phyloP scores from a whole-genome alignment of 2,113 vertebrate genomes.

The Raja brachyura region DNA sequence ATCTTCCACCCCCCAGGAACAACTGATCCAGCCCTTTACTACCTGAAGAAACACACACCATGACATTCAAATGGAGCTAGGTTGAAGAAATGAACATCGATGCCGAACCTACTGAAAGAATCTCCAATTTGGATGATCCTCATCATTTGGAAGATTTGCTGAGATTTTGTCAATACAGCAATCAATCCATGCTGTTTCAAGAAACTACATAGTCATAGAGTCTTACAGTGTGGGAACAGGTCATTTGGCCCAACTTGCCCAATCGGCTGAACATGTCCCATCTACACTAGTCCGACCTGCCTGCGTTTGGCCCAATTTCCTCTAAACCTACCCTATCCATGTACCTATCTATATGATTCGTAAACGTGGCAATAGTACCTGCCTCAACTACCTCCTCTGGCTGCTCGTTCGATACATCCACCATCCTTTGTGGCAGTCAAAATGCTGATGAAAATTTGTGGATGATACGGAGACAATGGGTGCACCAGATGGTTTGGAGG shows the following conservation, averaged over 20 bases:
- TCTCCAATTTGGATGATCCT: background rate
- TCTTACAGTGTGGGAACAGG: too few relatives aligned
- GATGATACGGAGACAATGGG: background rate
- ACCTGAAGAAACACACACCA: background rate
- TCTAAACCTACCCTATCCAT: too few relatives aligned
- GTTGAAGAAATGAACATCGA: background rate
- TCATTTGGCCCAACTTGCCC: too few relatives aligned
- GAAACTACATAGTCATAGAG: background rate
- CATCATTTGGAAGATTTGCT: background rate
- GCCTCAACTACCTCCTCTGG: too few relatives aligned
- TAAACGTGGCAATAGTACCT: too few relatives aligned
- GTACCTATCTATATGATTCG: too few relatives aligned
- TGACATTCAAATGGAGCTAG: background rate
- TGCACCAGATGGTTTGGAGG: background rate
- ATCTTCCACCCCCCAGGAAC: too few relatives aligned
- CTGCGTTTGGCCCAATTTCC: too few relatives aligned
- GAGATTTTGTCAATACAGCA: background rate
- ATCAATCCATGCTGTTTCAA: background rate
- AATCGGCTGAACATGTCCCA: too few relatives aligned
- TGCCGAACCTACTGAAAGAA: background rate
- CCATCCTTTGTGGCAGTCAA: background rate
- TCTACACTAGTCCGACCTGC: too few relatives aligned
- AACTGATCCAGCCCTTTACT: too few relatives aligned
- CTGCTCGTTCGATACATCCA: too few relatives aligned
- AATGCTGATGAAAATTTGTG: background rate